Evolutionary conservation across 2,797 vertebrate species (phyloP), one percentile per base, ranked within the genome.

Genomic region (Fistularia tabacaria): DNA sequence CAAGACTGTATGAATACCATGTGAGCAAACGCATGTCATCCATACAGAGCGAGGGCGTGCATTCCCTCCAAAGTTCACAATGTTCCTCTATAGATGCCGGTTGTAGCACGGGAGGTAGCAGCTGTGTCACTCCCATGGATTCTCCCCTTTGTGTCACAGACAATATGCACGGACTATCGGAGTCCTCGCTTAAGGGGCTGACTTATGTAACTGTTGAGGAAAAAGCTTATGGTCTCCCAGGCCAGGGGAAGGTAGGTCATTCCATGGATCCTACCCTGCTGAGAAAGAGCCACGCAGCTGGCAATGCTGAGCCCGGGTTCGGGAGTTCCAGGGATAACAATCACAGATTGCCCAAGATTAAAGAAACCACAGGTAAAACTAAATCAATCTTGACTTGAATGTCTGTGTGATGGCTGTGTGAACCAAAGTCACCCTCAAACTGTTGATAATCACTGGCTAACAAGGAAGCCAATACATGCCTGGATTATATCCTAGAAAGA

Each of bases 321-420:
- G 91, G 92, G 66, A 91, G 89, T 36, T 86, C 93, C 80, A 90
- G 93, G 76, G 96, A 98, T 3, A 90, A 93, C 74, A 88, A 92
- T 82, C 95, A 98, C 83, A 92, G 95, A 74, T 90, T 95, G 80
- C 91, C 95, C 86, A 99, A 98, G 89, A 98, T 99, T 73, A 98
- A 97, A 89, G 97, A 99, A 95, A 99, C 97, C 87, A 99, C 97
- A 99, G 97, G 97, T 99, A 99, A 90, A 92, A 90, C 89, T 88
- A 75, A 83, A 88, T 81, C 25, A 25, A 25, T 25, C 39, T 40
- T 8, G 10, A 40, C 2, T 40, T 40, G 3, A 40, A 40, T 40
- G 8, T 2, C 3, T 40, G 25, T 25, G 25, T 25, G 25, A 25
- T n/a, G n/a, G n/a, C 2, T 25, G 25, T 2, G 5, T 25, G 25